Conservation (phyloP, 2,888 invertebrate genomes). For the Monochamus alternatus region DNA sequence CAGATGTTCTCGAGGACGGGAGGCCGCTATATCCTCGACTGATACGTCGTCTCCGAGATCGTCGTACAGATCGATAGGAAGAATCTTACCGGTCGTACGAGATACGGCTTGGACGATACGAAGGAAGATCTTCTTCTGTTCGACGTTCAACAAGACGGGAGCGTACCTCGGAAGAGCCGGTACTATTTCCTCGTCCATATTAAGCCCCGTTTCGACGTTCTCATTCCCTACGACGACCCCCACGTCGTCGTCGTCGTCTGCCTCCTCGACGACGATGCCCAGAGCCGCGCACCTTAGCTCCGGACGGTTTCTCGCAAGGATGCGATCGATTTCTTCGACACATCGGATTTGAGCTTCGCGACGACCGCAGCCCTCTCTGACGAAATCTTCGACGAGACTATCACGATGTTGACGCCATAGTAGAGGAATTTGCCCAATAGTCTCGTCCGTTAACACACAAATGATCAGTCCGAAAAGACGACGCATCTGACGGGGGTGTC, state of each 20-base stretch:
- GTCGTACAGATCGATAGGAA: too few relatives aligned
- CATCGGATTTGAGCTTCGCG: neutral
- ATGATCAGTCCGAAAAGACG: neutral
- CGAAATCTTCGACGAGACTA: neutral
- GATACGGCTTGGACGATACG: too few relatives aligned
- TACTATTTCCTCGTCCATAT: neutral
- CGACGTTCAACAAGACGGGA: neutral
- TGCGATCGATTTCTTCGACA: too few relatives aligned
- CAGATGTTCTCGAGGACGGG: neutral
- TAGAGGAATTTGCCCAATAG: neutral
- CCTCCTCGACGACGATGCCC: neutral
- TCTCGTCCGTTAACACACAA: neutral
- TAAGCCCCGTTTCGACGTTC: too few relatives aligned
- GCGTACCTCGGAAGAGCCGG: neutral
- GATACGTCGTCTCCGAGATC: neutral
- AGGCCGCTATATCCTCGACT: neutral
- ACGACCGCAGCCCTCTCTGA: neutral
- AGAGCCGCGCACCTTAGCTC: neutral
- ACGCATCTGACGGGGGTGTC: neutral
- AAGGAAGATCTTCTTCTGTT: conserved; percentile 7
- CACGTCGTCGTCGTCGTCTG: conserved; percentile 8
- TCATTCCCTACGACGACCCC: too few relatives aligned
- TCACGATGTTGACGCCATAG: too few relatives aligned
- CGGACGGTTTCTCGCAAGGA: too few relatives aligned
- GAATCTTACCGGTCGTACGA: too few relatives aligned